Conservation (phyloP, 2,888 invertebrate genomes). For the Lucinisca nassula region DNA sequence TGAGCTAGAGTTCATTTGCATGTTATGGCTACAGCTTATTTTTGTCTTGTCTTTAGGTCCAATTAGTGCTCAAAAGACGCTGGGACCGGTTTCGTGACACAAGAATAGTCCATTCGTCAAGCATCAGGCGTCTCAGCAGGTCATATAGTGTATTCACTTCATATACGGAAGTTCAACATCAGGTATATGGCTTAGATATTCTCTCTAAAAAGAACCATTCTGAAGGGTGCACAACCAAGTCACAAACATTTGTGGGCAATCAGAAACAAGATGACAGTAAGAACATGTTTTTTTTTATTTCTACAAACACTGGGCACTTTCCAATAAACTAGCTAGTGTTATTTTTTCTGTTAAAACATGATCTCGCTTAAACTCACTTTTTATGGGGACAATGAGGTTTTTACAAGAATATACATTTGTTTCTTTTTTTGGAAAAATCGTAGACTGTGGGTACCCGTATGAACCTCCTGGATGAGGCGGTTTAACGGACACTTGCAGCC, state of each 20-base stretch:
- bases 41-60: constrained; percentile 69
- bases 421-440: too few relatives aligned
- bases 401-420: too few relatives aligned
- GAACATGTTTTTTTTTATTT: neutral
- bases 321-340: neutral
- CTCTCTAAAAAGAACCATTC: neutral
- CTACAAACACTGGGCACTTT: neutral
- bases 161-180: constrained; percentile 78
- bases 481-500: too few relatives aligned
- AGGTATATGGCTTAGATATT: neutral
- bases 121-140: constrained; percentile 78
- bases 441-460: too few relatives aligned
- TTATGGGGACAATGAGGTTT: too few relatives aligned
- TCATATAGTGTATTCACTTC: constrained; percentile 83
- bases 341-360: neutral
- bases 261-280: neutral
- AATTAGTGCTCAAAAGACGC: constrained; percentile 75
- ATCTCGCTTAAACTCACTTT: too few relatives aligned
- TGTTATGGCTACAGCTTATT: neutral
- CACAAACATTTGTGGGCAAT: neutral
- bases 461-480: too few relatives aligned
- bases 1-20: neutral
- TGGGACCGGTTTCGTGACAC: constrained; percentile 78
- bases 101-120: constrained; percentile 77
- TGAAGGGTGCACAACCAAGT: neutral